Conservation (phyloP, 2,797 vertebrate species). For the Galago senegalensis region DNA sequence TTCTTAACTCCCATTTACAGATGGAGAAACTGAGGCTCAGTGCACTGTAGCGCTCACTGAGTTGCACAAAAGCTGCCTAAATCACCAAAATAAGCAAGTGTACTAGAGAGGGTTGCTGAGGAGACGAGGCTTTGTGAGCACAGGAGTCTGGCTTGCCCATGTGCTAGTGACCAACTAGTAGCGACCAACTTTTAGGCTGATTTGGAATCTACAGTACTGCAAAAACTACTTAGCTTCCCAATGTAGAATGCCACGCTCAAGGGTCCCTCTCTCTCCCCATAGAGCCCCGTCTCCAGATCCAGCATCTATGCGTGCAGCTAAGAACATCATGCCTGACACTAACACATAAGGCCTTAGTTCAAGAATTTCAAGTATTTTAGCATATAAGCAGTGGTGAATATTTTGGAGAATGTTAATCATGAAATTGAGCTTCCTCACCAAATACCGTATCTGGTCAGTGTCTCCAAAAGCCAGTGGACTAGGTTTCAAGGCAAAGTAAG, state of each 20-base stretch:
- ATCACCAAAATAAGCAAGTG: neutral
- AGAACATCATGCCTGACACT: neutral
- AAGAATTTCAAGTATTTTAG: neutral
- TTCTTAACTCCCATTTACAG: neutral
- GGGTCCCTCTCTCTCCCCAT: neutral
- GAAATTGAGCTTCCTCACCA: neutral
- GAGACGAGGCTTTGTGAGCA: neutral
- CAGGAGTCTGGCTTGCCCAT: neutral
- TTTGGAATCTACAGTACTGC: too few species aligned
- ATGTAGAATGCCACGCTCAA: too few species aligned
- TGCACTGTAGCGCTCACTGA: neutral
- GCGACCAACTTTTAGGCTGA: too few species aligned
- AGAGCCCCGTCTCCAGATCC: neutral
- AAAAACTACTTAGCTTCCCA: neutral
- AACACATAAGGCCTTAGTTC: neutral
- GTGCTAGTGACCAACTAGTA: too few species aligned
- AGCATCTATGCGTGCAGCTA: neutral
- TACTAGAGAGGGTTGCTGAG: rapidly evolving
- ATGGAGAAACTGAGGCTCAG: neutral
- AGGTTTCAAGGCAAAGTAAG: neutral
- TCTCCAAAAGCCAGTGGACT: slow-evolving; percentile 17
- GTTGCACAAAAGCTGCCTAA: neutral
- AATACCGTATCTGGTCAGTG: neutral
- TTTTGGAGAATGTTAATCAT: neutral
- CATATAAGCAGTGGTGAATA: neutral